These are phyloP conservation scores for Muricea muricata DNA, from an alignment of 92 coral and sea anemone species.

Conservation along the genomic window DNA sequence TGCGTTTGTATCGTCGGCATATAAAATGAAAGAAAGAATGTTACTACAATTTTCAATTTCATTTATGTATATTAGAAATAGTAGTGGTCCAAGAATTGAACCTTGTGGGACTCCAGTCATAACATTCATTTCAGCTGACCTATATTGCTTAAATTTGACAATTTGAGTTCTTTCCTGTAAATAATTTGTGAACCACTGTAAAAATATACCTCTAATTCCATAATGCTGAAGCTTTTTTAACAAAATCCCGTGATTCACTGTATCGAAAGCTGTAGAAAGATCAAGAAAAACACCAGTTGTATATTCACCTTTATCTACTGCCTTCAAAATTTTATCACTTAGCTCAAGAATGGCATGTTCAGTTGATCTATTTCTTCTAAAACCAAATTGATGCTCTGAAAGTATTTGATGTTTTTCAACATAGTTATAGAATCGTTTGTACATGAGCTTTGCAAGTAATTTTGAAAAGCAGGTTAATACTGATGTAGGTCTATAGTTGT, in stretches of 20 bases:
- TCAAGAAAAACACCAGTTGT: too few relatives aligned
- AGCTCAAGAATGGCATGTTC: background rate
- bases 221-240: too few relatives aligned
- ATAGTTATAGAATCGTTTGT: background rate
- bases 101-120: too few relatives aligned
- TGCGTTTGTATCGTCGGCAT: constrained; percentile 40
- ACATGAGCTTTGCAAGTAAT: constrained; percentile 17
- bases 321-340: background rate
- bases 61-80: constrained; percentile 39
- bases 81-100: too few relatives aligned
- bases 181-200: too few relatives aligned
- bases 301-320: background rate
- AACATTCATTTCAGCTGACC: too few relatives aligned
- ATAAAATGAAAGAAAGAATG: constrained; percentile 16
- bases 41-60: constrained; percentile 22
- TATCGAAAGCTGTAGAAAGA: too few relatives aligned
- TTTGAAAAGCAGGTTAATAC: constrained; percentile 41
- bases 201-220: too few relatives aligned
- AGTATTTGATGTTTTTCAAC: constrained; percentile 9
- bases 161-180: too few relatives aligned
- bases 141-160: too few relatives aligned
- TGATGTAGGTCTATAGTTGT: too few relatives aligned
- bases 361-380: constrained; percentile 19
- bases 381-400: constrained; percentile 6
- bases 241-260: too few relatives aligned